Base-by-base conservation (phyloP, 1,140 invertebrate species). In the Trigoniulus corallinus region DNA sequence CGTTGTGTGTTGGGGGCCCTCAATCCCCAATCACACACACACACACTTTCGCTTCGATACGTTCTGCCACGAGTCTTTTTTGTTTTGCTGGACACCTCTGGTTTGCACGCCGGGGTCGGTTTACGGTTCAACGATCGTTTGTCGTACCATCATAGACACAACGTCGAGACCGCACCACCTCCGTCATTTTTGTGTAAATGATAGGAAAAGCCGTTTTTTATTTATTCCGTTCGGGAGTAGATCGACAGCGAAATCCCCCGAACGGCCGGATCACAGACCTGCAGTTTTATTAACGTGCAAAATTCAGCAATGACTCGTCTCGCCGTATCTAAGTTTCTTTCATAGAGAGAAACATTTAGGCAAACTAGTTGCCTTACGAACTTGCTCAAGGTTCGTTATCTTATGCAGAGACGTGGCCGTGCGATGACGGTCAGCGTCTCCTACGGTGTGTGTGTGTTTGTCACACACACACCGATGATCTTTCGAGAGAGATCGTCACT, bases 61-160 rank as follows among this genome's bases (percentile, higher is more conserved):
- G 21, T 67, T 71, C 69, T 71, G 71, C 58, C n/a, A n/a, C n/a
- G n/a, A n/a, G n/a, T n/a, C n/a, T n/a, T n/a, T n/a, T n/a, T n/a
- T n/a, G n/a, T n/a, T n/a, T n/a, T n/a, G n/a, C n/a, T n/a, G n/a
- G n/a, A 68, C 64, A 12, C 57, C 61, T 63, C 68, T 15, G 58
- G 68, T 71, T 68, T 70, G 69, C 71, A 67, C 68, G 68, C 68
- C 67, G 65, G 68, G 70, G 68, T 68, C 71, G 68, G 68, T 68
- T 70, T 68, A 60, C 25, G 69, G 63, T 70, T 71, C 64, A 67
- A 64, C 67, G 57, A 58, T 12, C 53, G 66, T 69, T 71, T n/a
- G 62, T 71, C 57, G 53, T 67, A 67, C 56, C 58, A 61, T 70
- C 65, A 63, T 46, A 56, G 56, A 37, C 42, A 42, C 55, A 29